Evolutionary conservation across 2,113 vertebrate species (phyloP).

Genomic region (Poecilia latipinna): DNA sequence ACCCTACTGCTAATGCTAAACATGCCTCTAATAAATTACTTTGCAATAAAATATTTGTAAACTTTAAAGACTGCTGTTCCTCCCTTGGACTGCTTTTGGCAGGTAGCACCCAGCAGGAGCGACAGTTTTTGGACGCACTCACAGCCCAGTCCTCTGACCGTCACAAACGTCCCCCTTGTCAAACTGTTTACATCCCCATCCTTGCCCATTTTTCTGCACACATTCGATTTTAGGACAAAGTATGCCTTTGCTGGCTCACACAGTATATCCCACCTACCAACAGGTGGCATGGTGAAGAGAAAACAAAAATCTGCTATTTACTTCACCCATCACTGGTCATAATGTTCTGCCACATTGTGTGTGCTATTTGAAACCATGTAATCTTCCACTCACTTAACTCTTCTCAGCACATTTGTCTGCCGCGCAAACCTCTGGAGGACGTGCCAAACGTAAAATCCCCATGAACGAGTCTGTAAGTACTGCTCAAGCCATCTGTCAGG

Average conservation of each 20-base stretch:
- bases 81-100: too few relatives aligned
- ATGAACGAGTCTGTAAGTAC: background rate
- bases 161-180: too few relatives aligned
- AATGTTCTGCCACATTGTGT: background rate
- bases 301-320: background rate
- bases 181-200: too few relatives aligned
- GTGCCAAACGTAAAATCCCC: background rate
- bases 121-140: too few relatives aligned
- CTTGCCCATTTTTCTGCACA: too few relatives aligned
- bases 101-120: too few relatives aligned
- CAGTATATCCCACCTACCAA: too few relatives aligned
- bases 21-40: background rate
- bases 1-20: background rate
- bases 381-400: background rate
- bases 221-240: too few relatives aligned
- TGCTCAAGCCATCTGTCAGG: background rate
- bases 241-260: too few relatives aligned
- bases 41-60: background rate
- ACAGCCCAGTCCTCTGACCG: too few relatives aligned
- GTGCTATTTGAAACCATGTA: background rate
- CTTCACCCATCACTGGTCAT: background rate
- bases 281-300: too few relatives aligned
- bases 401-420: background rate
- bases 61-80: background rate
- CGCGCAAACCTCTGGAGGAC: background rate